Percentiles rank a stretch among this genome's conserved stretches.
Conservation (phyloP, 23 tunicate species). For the Trididemnum nubilum region DNA sequence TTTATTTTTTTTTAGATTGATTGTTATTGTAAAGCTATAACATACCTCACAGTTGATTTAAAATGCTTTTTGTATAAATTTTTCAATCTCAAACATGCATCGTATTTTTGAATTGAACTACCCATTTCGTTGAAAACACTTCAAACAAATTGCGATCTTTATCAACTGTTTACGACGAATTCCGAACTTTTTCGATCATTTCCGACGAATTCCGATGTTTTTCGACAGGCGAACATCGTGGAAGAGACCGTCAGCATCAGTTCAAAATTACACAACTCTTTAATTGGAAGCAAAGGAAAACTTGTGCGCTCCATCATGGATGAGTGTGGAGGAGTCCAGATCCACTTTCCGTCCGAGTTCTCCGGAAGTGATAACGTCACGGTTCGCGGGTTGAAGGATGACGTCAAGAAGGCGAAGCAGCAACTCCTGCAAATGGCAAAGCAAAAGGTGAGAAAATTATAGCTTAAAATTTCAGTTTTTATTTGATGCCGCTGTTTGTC, state of each 20-base stretch:
- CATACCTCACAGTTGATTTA: too few species aligned
- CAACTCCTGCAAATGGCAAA: constrained; percentile 82
- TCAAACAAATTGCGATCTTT: too few species aligned
- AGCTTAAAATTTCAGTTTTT: too few species aligned
- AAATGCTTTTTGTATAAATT: too few species aligned
- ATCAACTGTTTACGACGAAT: too few species aligned
- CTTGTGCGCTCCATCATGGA: constrained; percentile 79
- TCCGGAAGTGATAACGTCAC: constrained; percentile 92
- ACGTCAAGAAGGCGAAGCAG: constrained; percentile 74
- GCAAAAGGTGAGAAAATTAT: constrained; percentile 60
- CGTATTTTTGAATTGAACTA: too few species aligned
- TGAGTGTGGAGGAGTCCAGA: constrained; percentile 89
- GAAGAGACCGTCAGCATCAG: constrained; percentile 73
- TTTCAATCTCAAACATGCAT: too few species aligned
- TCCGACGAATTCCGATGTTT: background rate
- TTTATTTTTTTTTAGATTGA: too few species aligned
- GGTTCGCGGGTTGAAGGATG: constrained; percentile 73
- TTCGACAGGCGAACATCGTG: constrained; percentile 67
- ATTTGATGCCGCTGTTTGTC: too few species aligned
- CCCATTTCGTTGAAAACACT: too few species aligned
- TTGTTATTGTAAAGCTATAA: too few species aligned
- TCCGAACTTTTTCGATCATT: too few species aligned
- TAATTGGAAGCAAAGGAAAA: constrained; percentile 92
- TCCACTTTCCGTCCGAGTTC: constrained; percentile 90
- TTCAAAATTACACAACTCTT: constrained; percentile 90